A percentile compares a stretch with the other conserved stretches of the same genome.
phyloP scores from a whole-genome alignment of 37 sponge, comb jelly and placozoan species.

The Bolinopsis microptera region DNA sequence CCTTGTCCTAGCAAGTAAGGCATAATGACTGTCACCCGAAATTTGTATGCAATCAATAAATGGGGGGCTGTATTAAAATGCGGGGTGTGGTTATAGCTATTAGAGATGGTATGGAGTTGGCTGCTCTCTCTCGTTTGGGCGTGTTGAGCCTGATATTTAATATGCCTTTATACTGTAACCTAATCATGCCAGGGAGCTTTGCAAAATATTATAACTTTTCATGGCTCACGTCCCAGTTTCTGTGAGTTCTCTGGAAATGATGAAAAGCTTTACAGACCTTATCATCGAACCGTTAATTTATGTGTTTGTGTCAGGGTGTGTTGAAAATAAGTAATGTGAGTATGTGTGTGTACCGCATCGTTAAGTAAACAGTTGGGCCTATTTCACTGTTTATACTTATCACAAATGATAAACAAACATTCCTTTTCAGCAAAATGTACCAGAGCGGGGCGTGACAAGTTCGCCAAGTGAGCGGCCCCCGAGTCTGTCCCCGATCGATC shows the following conservation, averaged over 20 bases:
- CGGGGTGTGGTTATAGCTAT: too few species aligned
- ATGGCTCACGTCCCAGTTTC: slow-evolving; percentile 56
- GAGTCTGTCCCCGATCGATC: slow-evolving; percentile 16
- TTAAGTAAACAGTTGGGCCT: neutral
- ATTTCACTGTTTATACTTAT: neutral
- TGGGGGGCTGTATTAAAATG: too few species aligned
- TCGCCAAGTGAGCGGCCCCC: slow-evolving; percentile 50
- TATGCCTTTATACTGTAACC: slow-evolving; percentile 32
- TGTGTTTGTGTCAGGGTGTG: too few species aligned
- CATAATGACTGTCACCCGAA: too few species aligned
- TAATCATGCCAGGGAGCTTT: slow-evolving; percentile 25
- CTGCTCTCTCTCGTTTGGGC: neutral
- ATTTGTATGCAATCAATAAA: too few species aligned
- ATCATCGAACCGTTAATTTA: neutral
- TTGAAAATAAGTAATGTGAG: neutral
- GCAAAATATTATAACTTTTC: neutral
- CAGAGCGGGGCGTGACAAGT: slow-evolving; percentile 7
- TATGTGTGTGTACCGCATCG: neutral
- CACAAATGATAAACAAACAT: neutral
- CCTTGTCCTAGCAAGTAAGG: too few species aligned
- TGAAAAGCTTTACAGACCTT: neutral
- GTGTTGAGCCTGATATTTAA: neutral
- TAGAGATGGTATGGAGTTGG: too few species aligned
- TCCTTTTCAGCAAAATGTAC: slow-evolving; percentile 39
- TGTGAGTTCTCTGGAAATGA: neutral